Base-by-base conservation (phyloP, 1,140 invertebrate genomes). In the Rhagoletis zephyria region DNA sequence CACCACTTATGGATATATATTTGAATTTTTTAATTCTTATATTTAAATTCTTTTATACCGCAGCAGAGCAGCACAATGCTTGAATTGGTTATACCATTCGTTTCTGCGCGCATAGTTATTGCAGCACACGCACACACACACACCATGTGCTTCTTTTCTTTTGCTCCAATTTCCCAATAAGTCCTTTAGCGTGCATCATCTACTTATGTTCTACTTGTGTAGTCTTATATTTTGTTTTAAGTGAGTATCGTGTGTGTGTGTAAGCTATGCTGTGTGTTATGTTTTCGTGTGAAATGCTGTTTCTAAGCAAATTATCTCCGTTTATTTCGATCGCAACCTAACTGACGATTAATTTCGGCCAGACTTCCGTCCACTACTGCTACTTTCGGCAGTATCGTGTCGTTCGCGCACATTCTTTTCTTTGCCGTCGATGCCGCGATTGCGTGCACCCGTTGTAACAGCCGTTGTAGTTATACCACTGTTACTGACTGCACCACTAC, bases 371-470 rank as follows among this genome's bases (percentile, higher is more conserved):
- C 86, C 64, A 19, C 86, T 87, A 70, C 86, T 87, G 64, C 64
- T 87, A 45, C 86, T 87, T 63, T 87, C 86, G 63, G 59, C 63
- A 87, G 86, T 87, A 45, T 87, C 86, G 19, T 65, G 61, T n/a
- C 86, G 60, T 64, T 87, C 86, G 0, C 86, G 86, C 42, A 65
- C 86, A 40, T 48, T 87, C 64, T 87, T 87, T 19, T 87, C 86
- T 70, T 87, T 87, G 4, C 59, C 51, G 16, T 87, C 86, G 74
- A 56, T 81, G 30, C 1, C 40, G 10, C 86, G 86, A 67, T 70
- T 70, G 45, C 86, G 86, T 14, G 14, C 48, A 67, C n/a, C 64
- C 16, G 61, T 48, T n/a, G 86, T 45, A 30, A 45, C 10, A 0
- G 85, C 59, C 30, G 59, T 10, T 63, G 40, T 56, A 12, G 9